These are phyloP conservation scores for Prietella phreatophila DNA, from an alignment of 2,113 vertebrate genomes.

Conservation along the genomic window DNA sequence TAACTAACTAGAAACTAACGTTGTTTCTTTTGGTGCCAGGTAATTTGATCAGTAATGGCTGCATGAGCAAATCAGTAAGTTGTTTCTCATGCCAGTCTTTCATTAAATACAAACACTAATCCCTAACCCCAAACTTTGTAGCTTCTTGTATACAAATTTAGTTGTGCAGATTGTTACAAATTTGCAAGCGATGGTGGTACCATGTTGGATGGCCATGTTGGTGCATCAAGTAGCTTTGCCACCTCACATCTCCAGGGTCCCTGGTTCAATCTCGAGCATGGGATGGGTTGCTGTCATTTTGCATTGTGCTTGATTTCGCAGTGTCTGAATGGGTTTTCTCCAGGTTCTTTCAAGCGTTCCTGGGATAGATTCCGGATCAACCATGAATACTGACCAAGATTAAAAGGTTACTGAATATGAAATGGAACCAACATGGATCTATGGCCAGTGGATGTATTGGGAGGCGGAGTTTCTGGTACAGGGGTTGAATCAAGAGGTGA, in stretches of 20 bases:
- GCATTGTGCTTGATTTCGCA: background rate
- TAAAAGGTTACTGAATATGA: background rate
- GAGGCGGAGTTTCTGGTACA: background rate
- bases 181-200: background rate
- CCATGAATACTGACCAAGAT: background rate
- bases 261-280: background rate
- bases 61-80: background rate
- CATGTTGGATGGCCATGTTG: background rate
- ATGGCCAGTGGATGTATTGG: background rate
- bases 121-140: background rate
- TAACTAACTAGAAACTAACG: background rate
- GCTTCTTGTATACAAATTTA: background rate
- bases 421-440: background rate
- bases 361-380: background rate
- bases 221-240: background rate
- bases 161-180: background rate
- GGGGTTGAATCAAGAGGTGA: background rate
- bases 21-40: background rate
- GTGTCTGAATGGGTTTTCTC: background rate
- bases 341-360: background rate
- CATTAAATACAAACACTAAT: background rate
- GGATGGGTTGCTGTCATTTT: background rate
- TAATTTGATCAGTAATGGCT: background rate
- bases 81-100: background rate
- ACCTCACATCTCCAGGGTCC: background rate